Evolutionary conservation across 2,888 invertebrate species (phyloP), one percentile per base, ranked within the genome.

Genomic region (Tipula helvola): DNA sequence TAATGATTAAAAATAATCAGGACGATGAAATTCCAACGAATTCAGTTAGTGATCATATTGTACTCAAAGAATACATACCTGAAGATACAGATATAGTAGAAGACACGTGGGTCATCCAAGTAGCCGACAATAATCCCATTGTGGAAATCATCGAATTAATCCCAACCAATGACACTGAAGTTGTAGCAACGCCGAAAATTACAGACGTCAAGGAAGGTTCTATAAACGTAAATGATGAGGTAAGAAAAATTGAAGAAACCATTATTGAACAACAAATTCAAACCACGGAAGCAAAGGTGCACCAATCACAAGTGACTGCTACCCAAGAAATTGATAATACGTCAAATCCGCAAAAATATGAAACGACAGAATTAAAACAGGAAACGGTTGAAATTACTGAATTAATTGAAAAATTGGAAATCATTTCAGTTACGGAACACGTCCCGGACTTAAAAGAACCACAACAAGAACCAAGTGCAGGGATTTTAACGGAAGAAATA

Each of bases 11-110:
- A 1, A 28, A 28, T 28, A 28, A 28, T 28, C 28, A 28, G 16
- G n/a, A 41, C n/a, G 39, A 12, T n/a, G 85, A 84, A 36, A 39
- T 5, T 85, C 10, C 41, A 85, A n/a, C 5, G 1, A 41, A 36
- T 2, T 16, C 42, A 41, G 42, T 39, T 10, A 41, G 18, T 39
- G 41, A 41, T 7, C 16, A 7, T 41, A 16, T 18, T 16, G 18
- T 42, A 12, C 18, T 39, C 10, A 41, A 85, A 8, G 84, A 85
- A 87, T 86, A 87, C 28, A 87, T 88, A 16, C 86, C 87, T 41
- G 52, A 85, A 3, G 87, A 87, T 57, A 87, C 87, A 57, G 88
- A 88, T 42, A 86, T 87, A 18, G 87, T 87, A 36, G 86, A 87
- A 36, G 47, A 18, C 36, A 86, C 86, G 28, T 28, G 28, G 28